Conservation (phyloP, 2,113 vertebrate genomes). For the Eonycteris spelaea region DNA sequence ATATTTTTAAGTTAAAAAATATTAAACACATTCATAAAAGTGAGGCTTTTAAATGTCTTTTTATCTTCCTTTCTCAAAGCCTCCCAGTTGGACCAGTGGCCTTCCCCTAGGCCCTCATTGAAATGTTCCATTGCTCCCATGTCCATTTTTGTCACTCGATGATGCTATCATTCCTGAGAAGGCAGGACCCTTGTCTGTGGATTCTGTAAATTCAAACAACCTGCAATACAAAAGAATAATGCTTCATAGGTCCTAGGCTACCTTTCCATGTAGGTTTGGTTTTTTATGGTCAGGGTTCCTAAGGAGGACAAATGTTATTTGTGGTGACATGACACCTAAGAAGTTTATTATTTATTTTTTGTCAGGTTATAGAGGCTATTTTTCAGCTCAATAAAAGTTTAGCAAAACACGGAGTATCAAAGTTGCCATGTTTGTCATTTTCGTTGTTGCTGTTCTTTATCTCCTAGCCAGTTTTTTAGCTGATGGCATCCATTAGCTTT, state of each 20-base stretch:
- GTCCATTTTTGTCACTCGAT: conserved; percentile 5
- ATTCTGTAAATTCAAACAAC: background rate
- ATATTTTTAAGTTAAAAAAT: conserved; percentile 57
- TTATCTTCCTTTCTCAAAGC: conserved; percentile 40
- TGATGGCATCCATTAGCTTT: background rate
- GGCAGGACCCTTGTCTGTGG: background rate
- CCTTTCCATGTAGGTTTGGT: conserved; percentile 26
- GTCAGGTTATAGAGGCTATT: background rate
- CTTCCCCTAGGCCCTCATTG: background rate
- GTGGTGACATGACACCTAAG: conserved; percentile 41
- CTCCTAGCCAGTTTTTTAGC: background rate
- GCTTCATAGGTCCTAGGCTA: background rate
- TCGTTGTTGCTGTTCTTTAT: background rate
- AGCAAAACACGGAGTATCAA: background rate
- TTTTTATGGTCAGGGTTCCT: conserved; percentile 33
- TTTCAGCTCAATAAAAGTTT: conserved; percentile 36
- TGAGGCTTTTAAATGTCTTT: conserved; percentile 31
- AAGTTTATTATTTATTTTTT: background rate
- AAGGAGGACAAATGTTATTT: conserved; percentile 33
- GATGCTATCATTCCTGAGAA: background rate
- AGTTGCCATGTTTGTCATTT: background rate
- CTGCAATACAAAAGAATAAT: conserved; percentile 11
- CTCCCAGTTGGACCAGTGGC: background rate
- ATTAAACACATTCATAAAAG: background rate
- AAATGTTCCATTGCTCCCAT: background rate